These are phyloP conservation scores for Thrips palmi DNA, from an alignment of 1,140 invertebrate species.

Conservation along the genomic window DNA sequence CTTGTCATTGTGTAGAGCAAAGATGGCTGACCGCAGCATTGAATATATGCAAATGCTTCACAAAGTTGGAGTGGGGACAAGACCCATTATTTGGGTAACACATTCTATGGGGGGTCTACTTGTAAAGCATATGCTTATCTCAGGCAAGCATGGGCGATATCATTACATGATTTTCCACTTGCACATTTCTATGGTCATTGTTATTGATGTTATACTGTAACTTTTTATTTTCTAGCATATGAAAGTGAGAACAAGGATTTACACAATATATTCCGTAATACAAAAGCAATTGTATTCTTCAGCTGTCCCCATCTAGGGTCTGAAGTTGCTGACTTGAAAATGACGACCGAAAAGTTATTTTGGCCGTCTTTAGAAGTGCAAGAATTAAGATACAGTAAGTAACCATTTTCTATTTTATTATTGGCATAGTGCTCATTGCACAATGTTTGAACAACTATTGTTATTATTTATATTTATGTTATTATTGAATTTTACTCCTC, in stretches of 20 bases:
- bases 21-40: slow-evolving; percentile 35
- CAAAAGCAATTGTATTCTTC: slow-evolving; percentile 46
- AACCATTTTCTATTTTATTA: slow-evolving; percentile 6
- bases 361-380: slow-evolving; percentile 64
- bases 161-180: not conserved
- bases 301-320: slow-evolving; percentile 55
- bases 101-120: slow-evolving; percentile 52
- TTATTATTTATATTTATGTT: not conserved
- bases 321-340: slow-evolving; percentile 42
- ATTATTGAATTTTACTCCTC: no score
- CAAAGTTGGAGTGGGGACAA: slow-evolving; percentile 33
- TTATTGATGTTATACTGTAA: slow-evolving; percentile 2
- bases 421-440: slow-evolving; percentile 7
- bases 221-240: slow-evolving; percentile 17
- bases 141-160: slow-evolving; percentile 23
- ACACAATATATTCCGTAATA: slow-evolving; percentile 25
- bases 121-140: slow-evolving; percentile 45
- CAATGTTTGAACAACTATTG: not conserved
- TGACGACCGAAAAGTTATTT: no score
- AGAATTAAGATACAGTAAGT: slow-evolving; percentile 49
- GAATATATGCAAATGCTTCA: slow-evolving; percentile 43
- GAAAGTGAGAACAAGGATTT: slow-evolving; percentile 14
- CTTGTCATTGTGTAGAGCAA: slow-evolving; percentile 21
- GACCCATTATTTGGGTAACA: slow-evolving; percentile 48
- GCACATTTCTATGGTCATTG: not conserved